Percentiles rank a stretch among this genome's conserved stretches.
phyloP scores from a whole-genome alignment of 1,140 invertebrate species.

The Pentalonia nigronervosa region DNA sequence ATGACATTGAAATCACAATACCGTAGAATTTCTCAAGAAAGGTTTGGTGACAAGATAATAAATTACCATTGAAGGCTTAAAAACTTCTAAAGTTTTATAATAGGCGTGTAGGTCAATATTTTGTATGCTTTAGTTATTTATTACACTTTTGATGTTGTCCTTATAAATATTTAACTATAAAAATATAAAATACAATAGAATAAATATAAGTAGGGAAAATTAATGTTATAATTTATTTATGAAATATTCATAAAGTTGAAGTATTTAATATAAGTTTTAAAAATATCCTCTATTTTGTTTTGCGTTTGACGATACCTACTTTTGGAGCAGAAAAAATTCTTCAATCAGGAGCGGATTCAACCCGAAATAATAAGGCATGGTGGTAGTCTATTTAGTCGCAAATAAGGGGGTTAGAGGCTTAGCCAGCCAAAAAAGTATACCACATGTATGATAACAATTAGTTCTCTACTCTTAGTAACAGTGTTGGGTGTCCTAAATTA shows the following conservation, averaged over 20 bases:
- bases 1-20: background rate
- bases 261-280: background rate
- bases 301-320: background rate
- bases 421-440: too few relatives aligned
- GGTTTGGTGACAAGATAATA: background rate
- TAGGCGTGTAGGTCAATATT: background rate
- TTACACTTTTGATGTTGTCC: background rate
- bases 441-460: too few relatives aligned
- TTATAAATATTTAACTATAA: background rate
- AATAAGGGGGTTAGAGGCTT: too few relatives aligned
- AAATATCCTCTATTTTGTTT: background rate
- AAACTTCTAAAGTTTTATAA: background rate
- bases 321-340: background rate
- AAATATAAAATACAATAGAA: background rate
- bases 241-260: background rate
- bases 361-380: too few relatives aligned
- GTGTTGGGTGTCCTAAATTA: too few relatives aligned
- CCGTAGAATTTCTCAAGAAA: background rate
- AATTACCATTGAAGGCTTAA: slow-evolving; percentile 21
- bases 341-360: background rate
- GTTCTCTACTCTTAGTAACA: too few relatives aligned
- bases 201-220: background rate
- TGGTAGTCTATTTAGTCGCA: too few relatives aligned
- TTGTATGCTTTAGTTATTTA: background rate
- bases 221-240: background rate